These are phyloP conservation scores for Nephrotoma flavescens DNA, from an alignment of 2,888 invertebrate species.

Conservation along the genomic window DNA sequence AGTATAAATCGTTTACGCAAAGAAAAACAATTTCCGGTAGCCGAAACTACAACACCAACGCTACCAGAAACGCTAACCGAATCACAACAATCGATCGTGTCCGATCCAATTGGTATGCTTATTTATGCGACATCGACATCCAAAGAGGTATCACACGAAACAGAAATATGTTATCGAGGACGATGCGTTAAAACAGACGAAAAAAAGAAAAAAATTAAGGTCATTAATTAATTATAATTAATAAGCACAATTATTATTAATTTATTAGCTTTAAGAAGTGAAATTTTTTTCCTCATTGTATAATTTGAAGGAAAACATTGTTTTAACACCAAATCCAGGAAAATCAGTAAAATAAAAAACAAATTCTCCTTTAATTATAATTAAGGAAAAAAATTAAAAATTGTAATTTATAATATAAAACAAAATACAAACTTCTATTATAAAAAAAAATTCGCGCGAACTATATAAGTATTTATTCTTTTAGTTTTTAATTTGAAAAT, in stretches of 20 bases:
- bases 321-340: neutral
- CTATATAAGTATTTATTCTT: neutral
- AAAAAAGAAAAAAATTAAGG: neutral
- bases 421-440: neutral
- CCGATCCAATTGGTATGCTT: conserved; percentile 29
- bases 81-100: conserved; percentile 11
- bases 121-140: conserved; percentile 53
- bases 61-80: neutral
- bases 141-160: conserved; percentile 70
- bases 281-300: neutral
- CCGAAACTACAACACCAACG: conserved; percentile 14
- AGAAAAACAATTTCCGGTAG: conserved; percentile 8
- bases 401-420: neutral
- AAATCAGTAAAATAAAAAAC: neutral
- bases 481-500: neutral
- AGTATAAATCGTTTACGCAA: conserved; percentile 11
- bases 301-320: neutral
- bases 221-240: neutral
- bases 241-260: neutral
- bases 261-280: neutral
- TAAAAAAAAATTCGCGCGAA: neutral
- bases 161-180: conserved; percentile 77
- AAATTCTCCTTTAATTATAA: neutral
- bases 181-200: conserved; percentile 54
- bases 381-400: neutral